These are phyloP conservation scores for Atlantisia rogersi DNA, from an alignment of 2,113 vertebrate genomes.

Conservation along the genomic window DNA sequence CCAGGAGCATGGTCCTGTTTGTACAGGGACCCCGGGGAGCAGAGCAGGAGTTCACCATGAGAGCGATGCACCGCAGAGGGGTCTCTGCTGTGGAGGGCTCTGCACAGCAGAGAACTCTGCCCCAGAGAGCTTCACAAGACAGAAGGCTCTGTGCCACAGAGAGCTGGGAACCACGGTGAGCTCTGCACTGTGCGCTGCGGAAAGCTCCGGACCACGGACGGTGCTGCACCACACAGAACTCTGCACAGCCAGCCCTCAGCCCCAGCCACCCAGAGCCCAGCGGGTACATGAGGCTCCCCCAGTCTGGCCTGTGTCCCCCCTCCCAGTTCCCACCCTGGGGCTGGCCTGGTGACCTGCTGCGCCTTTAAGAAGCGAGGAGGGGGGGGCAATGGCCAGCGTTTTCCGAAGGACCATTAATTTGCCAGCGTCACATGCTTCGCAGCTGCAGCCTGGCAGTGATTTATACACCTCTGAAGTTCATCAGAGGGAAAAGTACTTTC, in stretches of 20 bases:
- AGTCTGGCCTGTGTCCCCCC: background rate
- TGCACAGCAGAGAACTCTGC: too few species aligned
- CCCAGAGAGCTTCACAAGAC: too few species aligned
- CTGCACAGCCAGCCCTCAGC: too few species aligned
- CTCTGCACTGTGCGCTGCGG: background rate
- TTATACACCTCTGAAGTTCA: constrained; percentile 62
- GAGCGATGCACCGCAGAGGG: background rate
- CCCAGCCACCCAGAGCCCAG: background rate
- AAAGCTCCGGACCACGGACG: background rate
- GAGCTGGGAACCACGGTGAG: background rate
- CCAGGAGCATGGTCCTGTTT: background rate
- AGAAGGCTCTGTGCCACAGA: too few species aligned
- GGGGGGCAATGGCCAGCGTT: background rate
- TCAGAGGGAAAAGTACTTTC: constrained; percentile 53
- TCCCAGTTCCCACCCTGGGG: background rate
- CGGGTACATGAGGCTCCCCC: background rate
- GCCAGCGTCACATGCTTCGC: constrained; percentile 44
- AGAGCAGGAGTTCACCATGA: background rate
- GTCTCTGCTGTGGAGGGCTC: background rate
- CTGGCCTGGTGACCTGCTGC: background rate
- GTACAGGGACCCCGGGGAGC: background rate
- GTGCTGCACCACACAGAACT: background rate
- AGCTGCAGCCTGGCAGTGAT: constrained; percentile 68
- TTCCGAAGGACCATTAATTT: constrained; percentile 38
- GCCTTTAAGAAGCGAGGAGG: constrained; percentile 32